Evolutionary conservation across 2,888 invertebrate genomes (phyloP).

Genomic region (Heliothis peltigera): DNA sequence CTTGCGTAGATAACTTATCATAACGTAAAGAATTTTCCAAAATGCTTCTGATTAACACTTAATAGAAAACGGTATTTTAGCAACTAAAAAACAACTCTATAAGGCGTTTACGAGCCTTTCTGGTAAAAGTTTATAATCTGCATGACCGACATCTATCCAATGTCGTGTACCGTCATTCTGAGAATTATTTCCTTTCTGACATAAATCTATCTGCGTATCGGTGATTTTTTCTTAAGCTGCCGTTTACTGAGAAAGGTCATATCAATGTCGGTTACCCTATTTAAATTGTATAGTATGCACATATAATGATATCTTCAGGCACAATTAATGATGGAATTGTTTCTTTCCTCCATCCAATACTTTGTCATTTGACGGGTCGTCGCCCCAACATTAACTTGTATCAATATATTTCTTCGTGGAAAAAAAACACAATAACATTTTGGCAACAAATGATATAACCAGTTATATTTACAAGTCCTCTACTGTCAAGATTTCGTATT

Average conservation of each 20-base stretch:
- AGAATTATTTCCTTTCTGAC: slow-evolving; percentile 30
- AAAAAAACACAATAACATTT: slow-evolving; percentile 12
- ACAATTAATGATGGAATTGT: slow-evolving; percentile 5
- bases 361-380: slow-evolving; percentile 9
- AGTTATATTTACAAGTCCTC: slow-evolving; percentile 17
- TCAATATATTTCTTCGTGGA: slow-evolving; percentile 2
- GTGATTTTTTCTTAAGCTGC: slow-evolving; percentile 11
- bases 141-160: slow-evolving; percentile 25
- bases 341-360: neutral
- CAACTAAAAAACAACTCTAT: slow-evolving; percentile 3
- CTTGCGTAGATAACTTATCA: slow-evolving; percentile 26
- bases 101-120: too few relatives aligned
- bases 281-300: neutral
- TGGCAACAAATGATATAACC: slow-evolving; percentile 16
- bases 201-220: slow-evolving; percentile 20
- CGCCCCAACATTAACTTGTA: slow-evolving; percentile 9
- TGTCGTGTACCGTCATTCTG: slow-evolving; percentile 16
- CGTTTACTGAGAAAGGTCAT: slow-evolving; percentile 11
- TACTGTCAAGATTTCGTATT: slow-evolving; percentile 23
- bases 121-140: slow-evolving; percentile 20
- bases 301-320: neutral
- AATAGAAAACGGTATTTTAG: slow-evolving; percentile 10
- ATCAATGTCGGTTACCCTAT: slow-evolving; percentile 1
- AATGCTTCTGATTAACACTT: slow-evolving; percentile 7
- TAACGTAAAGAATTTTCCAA: slow-evolving; percentile 27